Base-by-base conservation (phyloP, 2,888 invertebrate species). In the Protophormia terraenovae region DNA sequence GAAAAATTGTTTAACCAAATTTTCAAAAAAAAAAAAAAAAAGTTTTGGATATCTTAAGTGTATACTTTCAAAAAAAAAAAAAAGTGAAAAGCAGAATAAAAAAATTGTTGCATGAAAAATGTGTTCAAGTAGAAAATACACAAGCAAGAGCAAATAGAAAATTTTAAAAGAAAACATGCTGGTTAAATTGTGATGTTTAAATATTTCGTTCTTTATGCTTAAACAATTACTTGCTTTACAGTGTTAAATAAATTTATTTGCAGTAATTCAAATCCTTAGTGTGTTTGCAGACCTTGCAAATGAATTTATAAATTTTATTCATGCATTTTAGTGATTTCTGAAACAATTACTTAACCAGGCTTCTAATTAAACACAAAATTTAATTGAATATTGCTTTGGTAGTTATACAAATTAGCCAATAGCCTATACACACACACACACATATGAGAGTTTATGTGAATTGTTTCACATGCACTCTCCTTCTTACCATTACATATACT, bases 301-400 rank as follows among this genome's bases (percentile, higher is more conserved):
- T 27, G 2, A 58, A 50, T 19, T 38, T 35, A 14, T 24, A 35
- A 41, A 55, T 41, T 32, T 66, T 32, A 27, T 27, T 27, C 22
- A 24, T 22, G 41, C 24, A 45, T 24, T 50, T 19, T n/a, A 66
- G 47, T 60, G 47, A 71, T 64, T 72, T 72, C 1, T 35, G 62
- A 62, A 62, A 47, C 79, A 84, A 75, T 75, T 79, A 64, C 45
- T 60, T 45, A 22, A 45, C 2, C 55, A 64, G 47, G 22, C 47
- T 58, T 29, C 58, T 84, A 79, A 84, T 84, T 79, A 84, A 79
- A 79, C 58, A 79, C 71, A 60, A 55, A 55, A 75, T 79, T 45
- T 55, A 75, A 84, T 84, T 79, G 35, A 84, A 71, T 64, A 75
- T 55, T 53, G 66, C n/a, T 47, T 77, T 67, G 47, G 6, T 16